These are phyloP conservation scores for Spialia ferax DNA, from an alignment of 2,888 invertebrate species.

Conservation along the genomic window DNA sequence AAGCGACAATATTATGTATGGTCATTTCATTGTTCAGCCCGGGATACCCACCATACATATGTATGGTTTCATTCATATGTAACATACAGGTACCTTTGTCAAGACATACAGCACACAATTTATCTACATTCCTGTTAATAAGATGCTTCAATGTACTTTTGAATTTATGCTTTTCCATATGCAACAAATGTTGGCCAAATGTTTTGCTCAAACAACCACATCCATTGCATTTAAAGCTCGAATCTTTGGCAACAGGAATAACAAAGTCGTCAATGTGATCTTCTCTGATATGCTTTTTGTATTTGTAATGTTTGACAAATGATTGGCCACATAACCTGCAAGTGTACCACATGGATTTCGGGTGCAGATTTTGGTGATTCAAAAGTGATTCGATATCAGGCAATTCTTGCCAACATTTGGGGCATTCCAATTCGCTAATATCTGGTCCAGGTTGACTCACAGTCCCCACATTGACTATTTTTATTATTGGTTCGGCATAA, in stretches of 20 bases:
- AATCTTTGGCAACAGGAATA: not conserved
- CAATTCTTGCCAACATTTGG: slow-evolving; percentile 70
- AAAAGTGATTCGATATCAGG: slow-evolving; percentile 63
- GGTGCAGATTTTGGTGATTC: slow-evolving; percentile 71
- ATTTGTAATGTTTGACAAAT: slow-evolving; percentile 62
- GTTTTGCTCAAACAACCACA: slow-evolving; percentile 58
- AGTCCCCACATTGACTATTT: slow-evolving; percentile 61
- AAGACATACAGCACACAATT: slow-evolving; percentile 69
- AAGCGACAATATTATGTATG: slow-evolving; percentile 61
- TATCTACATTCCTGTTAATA: slow-evolving; percentile 62
- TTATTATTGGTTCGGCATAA: slow-evolving; percentile 73
- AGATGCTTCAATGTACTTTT: slow-evolving; percentile 64
- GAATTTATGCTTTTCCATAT: slow-evolving; percentile 78
- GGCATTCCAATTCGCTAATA: slow-evolving; percentile 66
- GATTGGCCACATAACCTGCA: slow-evolving; percentile 73
- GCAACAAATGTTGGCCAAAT: slow-evolving; percentile 63
- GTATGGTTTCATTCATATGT: slow-evolving; percentile 60
- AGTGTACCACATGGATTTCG: slow-evolving; percentile 74
- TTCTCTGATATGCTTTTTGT: slow-evolving; percentile 62
- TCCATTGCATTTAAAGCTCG: slow-evolving; percentile 60
- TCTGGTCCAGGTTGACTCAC: slow-evolving; percentile 50
- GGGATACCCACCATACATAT: slow-evolving; percentile 70
- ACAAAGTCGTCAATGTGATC: slow-evolving; percentile 44
- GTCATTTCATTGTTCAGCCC: slow-evolving; percentile 66
- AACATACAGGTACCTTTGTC: slow-evolving; percentile 58